Conservation (phyloP, 2,888 invertebrate species). For the Choreutis nemorana region DNA sequence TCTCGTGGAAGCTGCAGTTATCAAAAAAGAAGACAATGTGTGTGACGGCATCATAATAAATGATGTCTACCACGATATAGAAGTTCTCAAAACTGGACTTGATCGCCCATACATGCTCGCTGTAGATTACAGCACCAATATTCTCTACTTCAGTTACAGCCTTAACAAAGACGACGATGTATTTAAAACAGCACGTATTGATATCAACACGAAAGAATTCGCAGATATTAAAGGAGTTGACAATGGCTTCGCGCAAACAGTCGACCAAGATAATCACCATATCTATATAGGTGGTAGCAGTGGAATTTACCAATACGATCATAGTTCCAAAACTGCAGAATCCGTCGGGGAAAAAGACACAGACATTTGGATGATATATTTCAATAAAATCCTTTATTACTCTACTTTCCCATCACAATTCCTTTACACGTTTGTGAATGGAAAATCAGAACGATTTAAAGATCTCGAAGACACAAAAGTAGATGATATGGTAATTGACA, state of each 20-base stretch:
- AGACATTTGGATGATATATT: conserved; percentile 39
- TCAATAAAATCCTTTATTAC: conserved; percentile 27
- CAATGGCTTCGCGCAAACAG: conserved; percentile 41
- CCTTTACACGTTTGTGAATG: conserved; percentile 20
- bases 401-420: conserved; percentile 32
- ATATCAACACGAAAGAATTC: conserved; percentile 34
- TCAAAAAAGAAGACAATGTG: conserved; percentile 16
- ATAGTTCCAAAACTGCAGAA: conserved; percentile 20
- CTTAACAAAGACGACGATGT: conserved; percentile 20
- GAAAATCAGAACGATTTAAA: conserved; percentile 14
- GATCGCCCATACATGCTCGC: conserved; percentile 36
- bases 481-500: conserved; percentile 29
- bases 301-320: conserved; percentile 35
- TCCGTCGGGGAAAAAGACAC: conserved; percentile 20
- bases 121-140: conserved; percentile 32
- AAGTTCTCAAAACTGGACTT: conserved; percentile 24
- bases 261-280: conserved; percentile 25
- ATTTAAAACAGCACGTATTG: conserved; percentile 30
- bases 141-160: conserved; percentile 40
- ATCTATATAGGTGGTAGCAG: conserved; percentile 39
- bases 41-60: conserved; percentile 28
- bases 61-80: conserved; percentile 24
- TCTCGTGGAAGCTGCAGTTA: conserved; percentile 22
- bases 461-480: conserved; percentile 24
- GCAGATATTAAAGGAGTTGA: conserved; percentile 23